These are phyloP conservation scores for Trachythela sp. DNA, from an alignment of 64 coral and sea anemone species.

Conservation along the genomic window DNA sequence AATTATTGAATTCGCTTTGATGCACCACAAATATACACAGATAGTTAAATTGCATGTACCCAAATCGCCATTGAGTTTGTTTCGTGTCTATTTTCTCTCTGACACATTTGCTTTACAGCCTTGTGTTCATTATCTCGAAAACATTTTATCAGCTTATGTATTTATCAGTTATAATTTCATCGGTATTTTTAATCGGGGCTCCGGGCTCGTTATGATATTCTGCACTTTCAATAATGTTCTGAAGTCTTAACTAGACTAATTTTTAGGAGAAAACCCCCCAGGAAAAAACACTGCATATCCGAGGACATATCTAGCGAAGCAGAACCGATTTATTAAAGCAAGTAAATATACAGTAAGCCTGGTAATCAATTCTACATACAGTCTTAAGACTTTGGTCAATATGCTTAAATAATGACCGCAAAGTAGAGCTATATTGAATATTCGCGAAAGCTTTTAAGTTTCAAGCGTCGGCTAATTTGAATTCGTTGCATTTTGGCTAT, in stretches of 20 bases:
- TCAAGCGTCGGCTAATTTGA: neutral
- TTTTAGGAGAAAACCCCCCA: too few relatives aligned
- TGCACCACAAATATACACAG: too few relatives aligned
- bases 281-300: too few relatives aligned
- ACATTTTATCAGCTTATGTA: neutral
- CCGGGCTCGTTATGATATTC: too few relatives aligned
- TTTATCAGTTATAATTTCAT: neutral
- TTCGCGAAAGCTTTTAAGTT: neutral
- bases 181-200: neutral
- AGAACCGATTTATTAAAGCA: neutral
- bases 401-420: neutral
- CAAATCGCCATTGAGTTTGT: neutral
- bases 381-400: neutral
- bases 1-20: too few relatives aligned
- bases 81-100: neutral
- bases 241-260: too few relatives aligned
- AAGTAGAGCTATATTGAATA: neutral
- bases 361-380: neutral
- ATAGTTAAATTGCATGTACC: too few relatives aligned
- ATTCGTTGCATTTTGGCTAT: neutral
- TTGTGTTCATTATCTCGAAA: neutral
- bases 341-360: neutral
- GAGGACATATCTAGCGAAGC: neutral
- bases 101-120: neutral
- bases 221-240: too few relatives aligned